Percentiles rank a stretch among this genome's conserved stretches.
These are phyloP conservation scores for Actenoides hombroni DNA, from an alignment of 2,113 vertebrate genomes.

Conservation along the genomic window DNA sequence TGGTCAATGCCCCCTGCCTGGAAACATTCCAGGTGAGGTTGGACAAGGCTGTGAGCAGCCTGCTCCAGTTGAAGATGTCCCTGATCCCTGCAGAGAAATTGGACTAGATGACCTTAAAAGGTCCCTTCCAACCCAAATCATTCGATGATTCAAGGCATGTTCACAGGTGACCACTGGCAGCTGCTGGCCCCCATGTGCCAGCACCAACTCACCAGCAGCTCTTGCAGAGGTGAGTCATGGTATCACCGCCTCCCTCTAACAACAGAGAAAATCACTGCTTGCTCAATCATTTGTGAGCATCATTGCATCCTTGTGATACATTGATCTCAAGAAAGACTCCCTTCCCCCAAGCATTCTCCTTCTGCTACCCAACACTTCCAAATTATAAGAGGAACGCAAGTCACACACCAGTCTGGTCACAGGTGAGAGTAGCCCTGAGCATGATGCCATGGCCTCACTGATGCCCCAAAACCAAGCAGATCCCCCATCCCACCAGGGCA, in stretches of 20 bases:
- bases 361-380: not conserved
- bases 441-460: fast-evolving
- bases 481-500: fast-evolving
- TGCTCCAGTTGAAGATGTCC: not conserved
- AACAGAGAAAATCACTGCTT: too few relatives aligned
- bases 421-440: not conserved
- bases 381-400: not conserved
- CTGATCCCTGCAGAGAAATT: not conserved
- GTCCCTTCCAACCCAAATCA: not conserved
- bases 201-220: not conserved
- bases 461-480: fast-evolving
- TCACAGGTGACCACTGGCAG: fast-evolving
- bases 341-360: not conserved
- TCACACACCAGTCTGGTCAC: fast-evolving
- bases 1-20: not conserved
- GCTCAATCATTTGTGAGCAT: not conserved
- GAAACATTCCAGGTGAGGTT: not conserved
- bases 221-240: fast-evolving
- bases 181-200: fast-evolving
- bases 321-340: fast-evolving
- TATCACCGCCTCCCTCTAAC: fast-evolving
- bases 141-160: fast-evolving
- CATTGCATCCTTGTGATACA: fast-evolving
- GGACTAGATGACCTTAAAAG: not conserved
- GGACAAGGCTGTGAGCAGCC: not conserved